Evolutionary conservation across 2,113 vertebrate genomes (phyloP).

Genomic region (Clarias macrocephalus): DNA sequence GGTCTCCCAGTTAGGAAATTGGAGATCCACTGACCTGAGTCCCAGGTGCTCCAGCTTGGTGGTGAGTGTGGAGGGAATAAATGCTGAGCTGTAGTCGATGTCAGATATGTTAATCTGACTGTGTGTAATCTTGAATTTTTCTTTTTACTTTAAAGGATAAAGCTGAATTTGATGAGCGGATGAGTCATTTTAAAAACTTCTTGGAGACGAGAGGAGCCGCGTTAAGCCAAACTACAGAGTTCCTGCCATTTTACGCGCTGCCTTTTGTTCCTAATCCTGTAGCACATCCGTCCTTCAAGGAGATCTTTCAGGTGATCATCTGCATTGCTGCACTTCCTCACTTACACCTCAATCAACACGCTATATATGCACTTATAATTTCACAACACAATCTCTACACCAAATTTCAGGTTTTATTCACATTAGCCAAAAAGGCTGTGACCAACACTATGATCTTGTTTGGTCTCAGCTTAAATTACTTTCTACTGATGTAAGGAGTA

Average conservation of each 20-base stretch:
- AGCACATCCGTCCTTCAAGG: conserved; percentile 88
- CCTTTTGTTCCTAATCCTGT: conserved; percentile 91
- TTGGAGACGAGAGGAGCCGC: conserved; percentile 88
- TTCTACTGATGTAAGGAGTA: background rate
- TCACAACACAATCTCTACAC: conserved; percentile 18
- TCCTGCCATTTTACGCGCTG: conserved; percentile 92
- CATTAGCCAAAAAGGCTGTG: background rate
- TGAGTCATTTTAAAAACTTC: conserved; percentile 83
- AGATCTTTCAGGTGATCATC: conserved; percentile 84
- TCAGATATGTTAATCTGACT: background rate
- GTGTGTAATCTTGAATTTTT: background rate
- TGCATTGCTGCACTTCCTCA: background rate
- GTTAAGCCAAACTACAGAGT: conserved; percentile 88
- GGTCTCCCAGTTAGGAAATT: too few relatives aligned
- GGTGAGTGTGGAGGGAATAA: too few relatives aligned
- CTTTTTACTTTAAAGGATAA: conserved; percentile 72
- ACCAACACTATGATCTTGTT: background rate
- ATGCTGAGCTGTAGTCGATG: too few relatives aligned
- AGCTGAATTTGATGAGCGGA: conserved; percentile 79
- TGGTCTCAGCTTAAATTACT: background rate
- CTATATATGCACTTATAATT: background rate
- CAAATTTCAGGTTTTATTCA: background rate
- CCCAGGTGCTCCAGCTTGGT: too few relatives aligned
- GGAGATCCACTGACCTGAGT: too few relatives aligned
- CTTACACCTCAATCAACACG: background rate